These are phyloP conservation scores for Martes flavigula DNA, from an alignment of 2,797 vertebrate genomes.

Conservation along the genomic window DNA sequence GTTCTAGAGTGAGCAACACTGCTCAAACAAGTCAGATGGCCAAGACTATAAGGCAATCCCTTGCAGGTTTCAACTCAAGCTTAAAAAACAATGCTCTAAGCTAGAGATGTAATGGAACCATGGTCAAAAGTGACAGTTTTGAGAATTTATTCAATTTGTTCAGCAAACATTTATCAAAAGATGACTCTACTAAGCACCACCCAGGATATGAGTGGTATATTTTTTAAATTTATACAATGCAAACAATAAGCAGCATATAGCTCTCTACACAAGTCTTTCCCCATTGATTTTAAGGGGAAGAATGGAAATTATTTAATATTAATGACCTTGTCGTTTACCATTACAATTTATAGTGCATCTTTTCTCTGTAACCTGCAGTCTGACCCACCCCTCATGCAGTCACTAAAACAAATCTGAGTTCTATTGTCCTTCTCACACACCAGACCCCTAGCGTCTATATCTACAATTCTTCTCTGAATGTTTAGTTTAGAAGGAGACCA, in stretches of 20 bases:
- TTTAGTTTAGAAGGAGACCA: conserved; percentile 12
- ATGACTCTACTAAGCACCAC: neutral
- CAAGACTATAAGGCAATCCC: neutral
- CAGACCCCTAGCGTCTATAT: neutral
- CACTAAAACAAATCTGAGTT: conserved; percentile 2
- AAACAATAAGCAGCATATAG: neutral
- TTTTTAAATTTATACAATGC: neutral
- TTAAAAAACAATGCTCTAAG: neutral
- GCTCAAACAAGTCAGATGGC: neutral
- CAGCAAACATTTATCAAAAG: conserved; percentile 32
- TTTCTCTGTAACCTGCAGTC: conserved; percentile 5
- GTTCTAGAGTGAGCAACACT: neutral
- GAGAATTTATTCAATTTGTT: conserved; percentile 26
- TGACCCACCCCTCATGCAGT: neutral
- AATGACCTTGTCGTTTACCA: neutral
- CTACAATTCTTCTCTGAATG: neutral
- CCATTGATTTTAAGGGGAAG: neutral
- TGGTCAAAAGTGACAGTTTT: neutral
- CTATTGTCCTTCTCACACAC: neutral
- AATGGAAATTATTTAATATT: neutral
- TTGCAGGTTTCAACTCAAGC: neutral
- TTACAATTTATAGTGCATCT: neutral
- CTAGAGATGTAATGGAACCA: neutral
- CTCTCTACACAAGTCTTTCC: neutral
- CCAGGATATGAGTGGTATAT: neutral